Conservation (phyloP, 2,888 invertebrate genomes). For the Phalera bucephala region DNA sequence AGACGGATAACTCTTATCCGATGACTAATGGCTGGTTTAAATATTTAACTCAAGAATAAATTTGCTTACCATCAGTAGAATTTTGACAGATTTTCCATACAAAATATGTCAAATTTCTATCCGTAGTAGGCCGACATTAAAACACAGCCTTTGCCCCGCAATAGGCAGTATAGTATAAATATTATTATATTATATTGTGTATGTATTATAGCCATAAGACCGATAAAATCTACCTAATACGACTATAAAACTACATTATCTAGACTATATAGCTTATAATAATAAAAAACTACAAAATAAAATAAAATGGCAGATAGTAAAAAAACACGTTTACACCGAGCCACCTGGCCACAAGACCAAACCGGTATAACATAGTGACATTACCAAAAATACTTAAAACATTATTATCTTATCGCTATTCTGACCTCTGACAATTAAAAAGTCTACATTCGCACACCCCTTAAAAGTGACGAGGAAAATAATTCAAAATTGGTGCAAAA, state of each 20-base stretch:
- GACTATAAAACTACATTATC: background rate
- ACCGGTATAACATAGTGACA: constrained; percentile 15
- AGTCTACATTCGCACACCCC: constrained; percentile 3
- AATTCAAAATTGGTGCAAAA: constrained; percentile 13
- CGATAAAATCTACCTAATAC: too few species aligned
- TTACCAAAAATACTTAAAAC: constrained; percentile 6
- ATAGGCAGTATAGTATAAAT: too few species aligned
- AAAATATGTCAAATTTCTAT: too few species aligned
- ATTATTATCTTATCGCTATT: constrained; percentile 15
- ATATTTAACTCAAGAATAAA: too few species aligned
- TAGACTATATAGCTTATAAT: background rate
- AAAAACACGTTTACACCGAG: background rate
- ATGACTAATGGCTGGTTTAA: too few species aligned
- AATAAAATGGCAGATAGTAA: constrained; percentile 2
- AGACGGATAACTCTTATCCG: too few species aligned
- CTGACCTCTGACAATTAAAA: constrained; percentile 17
- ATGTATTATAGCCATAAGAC: too few species aligned
- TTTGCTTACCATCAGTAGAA: too few species aligned
- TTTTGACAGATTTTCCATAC: too few species aligned
- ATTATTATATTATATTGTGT: too few species aligned
- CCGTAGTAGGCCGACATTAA: too few species aligned
- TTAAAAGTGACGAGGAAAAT: constrained; percentile 6
- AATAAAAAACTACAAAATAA: background rate
- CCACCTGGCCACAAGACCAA: constrained; percentile 6
- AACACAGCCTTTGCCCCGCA: too few species aligned